Base-by-base conservation (phyloP, 2,797 vertebrate genomes). In the Acanthurus lineatus region DNA sequence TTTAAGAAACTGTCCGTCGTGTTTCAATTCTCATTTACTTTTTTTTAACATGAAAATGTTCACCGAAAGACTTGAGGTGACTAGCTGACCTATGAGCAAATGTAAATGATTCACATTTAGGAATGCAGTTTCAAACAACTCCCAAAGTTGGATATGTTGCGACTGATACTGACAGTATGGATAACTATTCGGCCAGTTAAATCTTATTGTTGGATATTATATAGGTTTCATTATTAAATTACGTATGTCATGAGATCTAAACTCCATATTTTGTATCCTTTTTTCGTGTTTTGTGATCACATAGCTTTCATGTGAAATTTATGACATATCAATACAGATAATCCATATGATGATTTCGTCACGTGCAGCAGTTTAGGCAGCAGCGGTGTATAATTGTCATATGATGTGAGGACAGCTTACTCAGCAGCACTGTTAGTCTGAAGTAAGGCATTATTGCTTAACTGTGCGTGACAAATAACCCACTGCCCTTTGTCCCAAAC, bases 401-500 rank as follows among this genome's bases (percentile, higher is more conserved):
- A 60, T 79, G 77, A 82, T 78, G 54, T 56, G 63, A 60, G 49
- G 11, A 65, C 52, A 56, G 57, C 42, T 63, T 28, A 45, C n/a
- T 86, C 67, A 80, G 62, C 81, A 80, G 53, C 42, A 35, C 25
- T 8, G 12, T 28, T 59, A 3, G 0, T 42, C 12, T 72, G 11
- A 35, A 28, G 64, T 84, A 64, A 61, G 1, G 38, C 20, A 25
- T 45, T 68, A 77, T 3, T 64, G 51, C 17, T 40, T 10, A 20
- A 15, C 22, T 53, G 12, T 53, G n/a, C 12, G 15, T 3, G 19
- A 40, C 2, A 25, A 15, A 0, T 88, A 60, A 90, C 22, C 52
- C 47, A 40, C 22, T 84, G 25, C 45, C 7, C 73, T 88, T 89
- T 90, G 78, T 77, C 68, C 56, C 56, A 11, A 28, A 48, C 81